These are phyloP conservation scores for Tamias sibiricus DNA, from an alignment of 2,113 vertebrate species.

Conservation along the genomic window DNA sequence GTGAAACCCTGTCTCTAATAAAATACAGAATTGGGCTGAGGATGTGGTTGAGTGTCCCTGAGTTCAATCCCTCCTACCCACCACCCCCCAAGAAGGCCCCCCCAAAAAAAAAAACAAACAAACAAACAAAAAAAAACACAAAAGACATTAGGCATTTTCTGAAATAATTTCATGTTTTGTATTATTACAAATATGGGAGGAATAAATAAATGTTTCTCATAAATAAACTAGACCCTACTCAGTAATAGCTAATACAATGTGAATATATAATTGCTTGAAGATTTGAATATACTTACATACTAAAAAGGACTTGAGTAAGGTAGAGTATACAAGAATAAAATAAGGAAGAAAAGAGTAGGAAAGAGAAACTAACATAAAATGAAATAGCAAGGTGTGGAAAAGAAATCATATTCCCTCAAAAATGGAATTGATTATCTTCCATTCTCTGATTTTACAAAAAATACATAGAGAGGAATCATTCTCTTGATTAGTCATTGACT, in stretches of 20 bases:
- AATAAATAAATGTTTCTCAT: slow-evolving; percentile 16
- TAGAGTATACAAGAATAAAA: background rate
- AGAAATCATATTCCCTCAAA: background rate
- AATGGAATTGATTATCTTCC: background rate
- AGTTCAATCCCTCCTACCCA: too few species aligned
- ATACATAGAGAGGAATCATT: background rate
- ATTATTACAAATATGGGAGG: background rate
- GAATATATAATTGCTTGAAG: background rate
- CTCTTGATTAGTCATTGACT: background rate
- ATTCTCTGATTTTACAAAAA: background rate
- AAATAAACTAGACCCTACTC: background rate
- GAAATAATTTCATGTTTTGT: slow-evolving; percentile 27
- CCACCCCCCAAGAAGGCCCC: too few species aligned
- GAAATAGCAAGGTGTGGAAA: background rate
- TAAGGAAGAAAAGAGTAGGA: background rate
- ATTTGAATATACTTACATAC: background rate
- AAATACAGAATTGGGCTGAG: too few species aligned
- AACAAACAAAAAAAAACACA: too few species aligned
- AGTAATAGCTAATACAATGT: background rate
- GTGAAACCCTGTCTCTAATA: too few species aligned
- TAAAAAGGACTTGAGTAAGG: background rate
- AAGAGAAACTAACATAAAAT: background rate
- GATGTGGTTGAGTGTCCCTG: too few species aligned
- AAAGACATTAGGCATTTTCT: background rate
- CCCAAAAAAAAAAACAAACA: too few species aligned